A percentile compares a stretch with the other conserved stretches of the same genome.
phyloP scores from a whole-genome alignment of 2,888 invertebrate genomes.

The Gymnocheta viridis region DNA sequence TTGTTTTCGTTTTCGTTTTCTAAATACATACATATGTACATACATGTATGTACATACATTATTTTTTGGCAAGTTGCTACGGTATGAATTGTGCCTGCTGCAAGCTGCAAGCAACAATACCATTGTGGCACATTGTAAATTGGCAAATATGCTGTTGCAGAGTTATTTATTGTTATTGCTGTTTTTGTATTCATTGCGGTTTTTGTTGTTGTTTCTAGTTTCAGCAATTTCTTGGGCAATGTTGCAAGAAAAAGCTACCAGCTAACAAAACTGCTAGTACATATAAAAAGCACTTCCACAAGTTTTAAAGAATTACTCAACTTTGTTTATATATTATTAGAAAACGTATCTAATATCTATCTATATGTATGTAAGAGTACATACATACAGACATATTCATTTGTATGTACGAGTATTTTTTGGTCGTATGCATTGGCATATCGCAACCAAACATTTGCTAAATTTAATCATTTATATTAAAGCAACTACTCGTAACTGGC shows the following conservation, averaged over 20 bases:
- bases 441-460: slow-evolving; percentile 42
- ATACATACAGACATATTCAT: neutral
- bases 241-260: slow-evolving; percentile 48
- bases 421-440: slow-evolving; percentile 25
- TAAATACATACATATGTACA: too few species aligned
- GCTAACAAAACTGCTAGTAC: slow-evolving; percentile 28
- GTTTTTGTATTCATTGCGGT: slow-evolving; percentile 4
- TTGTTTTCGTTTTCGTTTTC: slow-evolving; percentile 7
- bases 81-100: slow-evolving; percentile 22
- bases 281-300: slow-evolving; percentile 45
- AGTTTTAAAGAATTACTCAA: slow-evolving; percentile 62
- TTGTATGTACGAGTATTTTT: neutral
- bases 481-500: slow-evolving; percentile 31
- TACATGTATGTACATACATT: too few species aligned
- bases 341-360: slow-evolving; percentile 20
- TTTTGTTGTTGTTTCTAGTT: slow-evolving; percentile 7
- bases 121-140: slow-evolving; percentile 56
- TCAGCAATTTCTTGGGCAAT: slow-evolving; percentile 62
- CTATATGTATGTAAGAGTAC: neutral
- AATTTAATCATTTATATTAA: slow-evolving; percentile 58
- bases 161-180: slow-evolving; percentile 27
- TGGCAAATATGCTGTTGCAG: slow-evolving; percentile 55
- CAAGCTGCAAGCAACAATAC: slow-evolving; percentile 12
- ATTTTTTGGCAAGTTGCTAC: slow-evolving; percentile 44
- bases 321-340: slow-evolving; percentile 22